Evolutionary conservation across 2,797 vertebrate species (phyloP).

Genomic region (Notolabrus celidotus): DNA sequence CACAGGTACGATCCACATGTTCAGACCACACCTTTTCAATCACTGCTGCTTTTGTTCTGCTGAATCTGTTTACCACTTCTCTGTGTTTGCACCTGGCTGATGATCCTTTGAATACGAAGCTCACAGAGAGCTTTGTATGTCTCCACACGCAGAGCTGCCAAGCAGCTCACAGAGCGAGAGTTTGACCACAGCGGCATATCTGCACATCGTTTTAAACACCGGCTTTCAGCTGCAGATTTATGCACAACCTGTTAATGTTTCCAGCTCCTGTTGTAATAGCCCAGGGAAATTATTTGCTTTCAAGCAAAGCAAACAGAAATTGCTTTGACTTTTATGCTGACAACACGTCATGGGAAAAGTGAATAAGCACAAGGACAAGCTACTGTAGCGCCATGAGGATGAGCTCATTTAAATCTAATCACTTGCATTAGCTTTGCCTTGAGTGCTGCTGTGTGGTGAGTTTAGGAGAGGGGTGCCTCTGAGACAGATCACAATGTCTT

Average conservation of each 20-base stretch:
- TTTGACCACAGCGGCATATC: constrained; percentile 14
- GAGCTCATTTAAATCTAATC: constrained; percentile 71
- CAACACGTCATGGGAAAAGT: constrained; percentile 59
- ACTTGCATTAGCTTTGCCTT: constrained; percentile 52
- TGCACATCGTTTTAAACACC: constrained; percentile 1
- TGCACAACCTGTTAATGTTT: constrained; percentile 57
- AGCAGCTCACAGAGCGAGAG: background rate
- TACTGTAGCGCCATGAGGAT: constrained; percentile 59
- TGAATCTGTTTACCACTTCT: background rate
- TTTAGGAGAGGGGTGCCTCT: constrained; percentile 5
- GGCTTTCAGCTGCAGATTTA: constrained; percentile 20
- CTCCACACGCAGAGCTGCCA: background rate
- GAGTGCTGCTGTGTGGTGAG: constrained; percentile 19
- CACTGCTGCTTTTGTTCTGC: background rate
- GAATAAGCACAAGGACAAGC: constrained; percentile 57
- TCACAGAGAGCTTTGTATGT: background rate
- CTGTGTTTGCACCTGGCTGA: background rate
- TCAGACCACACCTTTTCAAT: background rate
- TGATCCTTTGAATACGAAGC: background rate
- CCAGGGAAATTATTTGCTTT: constrained; percentile 69
- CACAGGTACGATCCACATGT: constrained; percentile 84
- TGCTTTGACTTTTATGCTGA: constrained; percentile 71
- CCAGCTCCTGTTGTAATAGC: constrained; percentile 42
- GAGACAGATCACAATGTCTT: constrained; percentile 17
- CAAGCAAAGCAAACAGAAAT: constrained; percentile 71